These are phyloP conservation scores for Chaenogobius annularis DNA, from an alignment of 2,113 vertebrate species.

Conservation along the genomic window DNA sequence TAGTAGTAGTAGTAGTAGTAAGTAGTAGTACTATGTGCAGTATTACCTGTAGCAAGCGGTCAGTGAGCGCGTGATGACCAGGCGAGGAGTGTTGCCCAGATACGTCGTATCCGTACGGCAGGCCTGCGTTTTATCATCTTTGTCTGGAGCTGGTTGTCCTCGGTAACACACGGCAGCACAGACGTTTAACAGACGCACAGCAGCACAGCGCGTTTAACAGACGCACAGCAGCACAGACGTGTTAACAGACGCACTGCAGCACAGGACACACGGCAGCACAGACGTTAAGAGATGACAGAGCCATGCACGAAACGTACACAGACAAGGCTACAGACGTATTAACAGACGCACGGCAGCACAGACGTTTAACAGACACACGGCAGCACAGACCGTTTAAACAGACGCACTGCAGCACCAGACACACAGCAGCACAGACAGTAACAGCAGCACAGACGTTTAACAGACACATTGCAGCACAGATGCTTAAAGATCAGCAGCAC, in stretches of 20 bases:
- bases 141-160: constrained; percentile 88
- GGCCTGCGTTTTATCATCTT: constrained; percentile 93
- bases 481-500: no score
- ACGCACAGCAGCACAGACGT: background rate
- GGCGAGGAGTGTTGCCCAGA: constrained; percentile 84
- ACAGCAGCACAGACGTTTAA: no score
- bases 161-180: constrained; percentile 9
- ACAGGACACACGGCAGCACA: no score
- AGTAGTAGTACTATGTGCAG: background rate
- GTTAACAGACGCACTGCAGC: no score
- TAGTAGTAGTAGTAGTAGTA: background rate
- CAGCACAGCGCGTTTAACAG: no score
- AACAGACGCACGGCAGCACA: constrained; percentile 1
- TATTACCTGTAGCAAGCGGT: constrained; percentile 88
- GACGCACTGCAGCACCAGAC: no score
- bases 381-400: no score
- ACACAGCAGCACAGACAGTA: no score
- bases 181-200: background rate
- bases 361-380: background rate
- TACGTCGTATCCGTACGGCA: constrained; percentile 91
- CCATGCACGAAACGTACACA: no score
- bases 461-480: no score
- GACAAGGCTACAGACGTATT: no score
- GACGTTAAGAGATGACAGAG: no score
- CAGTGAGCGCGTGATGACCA: constrained; percentile 90